A percentile compares a stretch with the other conserved stretches of the same genome.
phyloP scores from a whole-genome alignment of 2,113 vertebrate species.

The Sarotherodon lohbergeri region DNA sequence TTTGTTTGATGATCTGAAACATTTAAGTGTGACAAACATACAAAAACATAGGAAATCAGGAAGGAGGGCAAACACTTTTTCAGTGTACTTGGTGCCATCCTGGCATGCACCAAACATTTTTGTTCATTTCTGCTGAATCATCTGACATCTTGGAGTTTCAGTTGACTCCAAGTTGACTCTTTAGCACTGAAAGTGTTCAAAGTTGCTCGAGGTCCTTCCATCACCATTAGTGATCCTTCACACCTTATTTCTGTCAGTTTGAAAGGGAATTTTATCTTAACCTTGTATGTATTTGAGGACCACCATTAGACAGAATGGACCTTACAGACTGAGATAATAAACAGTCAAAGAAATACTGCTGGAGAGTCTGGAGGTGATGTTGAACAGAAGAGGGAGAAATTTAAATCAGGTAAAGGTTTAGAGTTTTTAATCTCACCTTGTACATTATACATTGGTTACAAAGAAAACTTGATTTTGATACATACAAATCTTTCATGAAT shows the following conservation, averaged over 20 bases:
- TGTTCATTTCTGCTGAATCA: not conserved
- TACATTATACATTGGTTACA: not conserved
- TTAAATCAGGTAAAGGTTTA: not conserved
- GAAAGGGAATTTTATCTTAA: not conserved
- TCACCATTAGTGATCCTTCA: not conserved
- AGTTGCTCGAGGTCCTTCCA: rapidly evolving
- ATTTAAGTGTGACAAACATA: not conserved
- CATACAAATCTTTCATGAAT: not conserved
- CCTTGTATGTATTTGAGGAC: not conserved
- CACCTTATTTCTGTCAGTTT: not conserved
- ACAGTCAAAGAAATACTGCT: not conserved
- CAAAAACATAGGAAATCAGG: not conserved
- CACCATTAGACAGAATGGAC: not conserved
- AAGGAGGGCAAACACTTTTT: not conserved
- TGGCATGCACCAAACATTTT: not conserved
- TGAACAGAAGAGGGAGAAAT: not conserved
- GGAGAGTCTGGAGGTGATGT: not conserved
- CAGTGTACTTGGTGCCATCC: not conserved
- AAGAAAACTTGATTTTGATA: not conserved
- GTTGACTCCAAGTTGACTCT: not conserved
- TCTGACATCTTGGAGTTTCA: not conserved
- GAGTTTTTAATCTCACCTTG: not conserved
- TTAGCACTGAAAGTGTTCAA: rapidly evolving
- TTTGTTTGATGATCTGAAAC: not conserved
- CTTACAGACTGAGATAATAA: not conserved